These are phyloP conservation scores for Ormyrus thymus DNA, from an alignment of 2,888 invertebrate species.

Conservation along the genomic window DNA sequence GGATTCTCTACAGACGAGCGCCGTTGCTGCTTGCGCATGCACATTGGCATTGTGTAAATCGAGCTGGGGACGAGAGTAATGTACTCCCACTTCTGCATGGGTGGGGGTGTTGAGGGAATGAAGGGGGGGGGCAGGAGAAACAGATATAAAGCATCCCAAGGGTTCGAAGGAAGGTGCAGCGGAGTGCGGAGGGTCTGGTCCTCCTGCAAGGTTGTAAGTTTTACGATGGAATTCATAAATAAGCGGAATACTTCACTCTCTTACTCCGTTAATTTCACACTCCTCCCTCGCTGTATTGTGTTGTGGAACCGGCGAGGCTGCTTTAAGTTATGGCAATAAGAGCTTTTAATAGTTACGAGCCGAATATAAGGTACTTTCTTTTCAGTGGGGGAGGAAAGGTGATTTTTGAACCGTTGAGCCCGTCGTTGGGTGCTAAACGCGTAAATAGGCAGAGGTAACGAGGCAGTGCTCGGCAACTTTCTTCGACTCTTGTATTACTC, in stretches of 20 bases:
- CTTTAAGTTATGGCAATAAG: conserved; percentile 56
- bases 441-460: not conserved
- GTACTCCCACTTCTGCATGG: conserved; percentile 24
- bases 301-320: conserved; percentile 4
- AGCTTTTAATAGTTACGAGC: conserved; percentile 55
- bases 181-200: conserved; percentile 2
- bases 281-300: not conserved
- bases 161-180: conserved; percentile 21
- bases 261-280: not conserved
- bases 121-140: not conserved
- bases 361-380: conserved; percentile 17
- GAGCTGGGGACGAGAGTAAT: conserved; percentile 47
- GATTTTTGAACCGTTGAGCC: conserved; percentile 33
- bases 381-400: not conserved
- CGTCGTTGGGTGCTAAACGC: not conserved
- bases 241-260: conserved; percentile 49
- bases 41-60: conserved; percentile 34
- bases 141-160: conserved; percentile 58
- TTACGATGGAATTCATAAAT: conserved; percentile 59
- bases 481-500: not conserved
- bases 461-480: too few relatives aligned
- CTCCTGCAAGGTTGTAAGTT: conserved; percentile 55
- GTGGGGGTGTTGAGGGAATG: too few relatives aligned
- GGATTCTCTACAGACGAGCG: conserved; percentile 15
- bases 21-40: not conserved